A percentile compares a stretch with the other conserved stretches of the same genome.
These are phyloP conservation scores for Caenorhabditis sp. DNA, from an alignment of 2,888 invertebrate species.

Conservation along the genomic window DNA sequence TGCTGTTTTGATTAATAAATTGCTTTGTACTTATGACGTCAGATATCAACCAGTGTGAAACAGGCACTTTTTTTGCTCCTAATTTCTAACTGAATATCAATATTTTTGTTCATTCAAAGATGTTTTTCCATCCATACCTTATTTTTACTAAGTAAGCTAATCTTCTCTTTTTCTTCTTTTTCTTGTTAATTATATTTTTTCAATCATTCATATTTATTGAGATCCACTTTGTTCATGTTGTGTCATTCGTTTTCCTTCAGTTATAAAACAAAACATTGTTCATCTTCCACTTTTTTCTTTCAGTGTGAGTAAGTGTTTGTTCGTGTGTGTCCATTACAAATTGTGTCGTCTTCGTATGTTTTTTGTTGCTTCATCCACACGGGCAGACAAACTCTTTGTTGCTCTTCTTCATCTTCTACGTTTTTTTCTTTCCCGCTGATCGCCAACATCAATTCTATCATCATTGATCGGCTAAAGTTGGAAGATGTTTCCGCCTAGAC, in stretches of 20 bases:
- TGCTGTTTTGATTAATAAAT: too few relatives aligned
- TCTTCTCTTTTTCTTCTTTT: background rate
- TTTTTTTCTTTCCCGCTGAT: slow-evolving; percentile 2
- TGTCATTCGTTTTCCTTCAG: background rate
- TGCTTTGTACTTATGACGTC: too few relatives aligned
- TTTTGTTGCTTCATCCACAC: slow-evolving; percentile 9
- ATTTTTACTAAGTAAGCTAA: slow-evolving; percentile 2
- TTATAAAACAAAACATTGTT: background rate
- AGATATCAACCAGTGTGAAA: too few relatives aligned
- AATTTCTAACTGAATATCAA: background rate
- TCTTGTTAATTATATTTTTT: background rate
- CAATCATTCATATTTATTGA: background rate
- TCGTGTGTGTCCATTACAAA: background rate
- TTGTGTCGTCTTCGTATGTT: background rate
- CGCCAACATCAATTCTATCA: slow-evolving; percentile 36
- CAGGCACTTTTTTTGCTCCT: too few relatives aligned
- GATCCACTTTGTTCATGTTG: background rate
- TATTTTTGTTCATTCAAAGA: background rate
- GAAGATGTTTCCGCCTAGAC: slow-evolving; percentile 20
- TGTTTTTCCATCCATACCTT: background rate
- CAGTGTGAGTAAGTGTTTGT: background rate
- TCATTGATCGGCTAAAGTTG: slow-evolving; percentile 30
- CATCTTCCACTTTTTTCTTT: background rate
- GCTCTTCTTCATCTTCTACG: slow-evolving; percentile 4
- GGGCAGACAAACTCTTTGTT: background rate